Percentiles rank a stretch among this genome's conserved stretches.
These are phyloP conservation scores for Tetramorium bicarinatum DNA, from an alignment of 2,888 invertebrate genomes.

Conservation along the genomic window DNA sequence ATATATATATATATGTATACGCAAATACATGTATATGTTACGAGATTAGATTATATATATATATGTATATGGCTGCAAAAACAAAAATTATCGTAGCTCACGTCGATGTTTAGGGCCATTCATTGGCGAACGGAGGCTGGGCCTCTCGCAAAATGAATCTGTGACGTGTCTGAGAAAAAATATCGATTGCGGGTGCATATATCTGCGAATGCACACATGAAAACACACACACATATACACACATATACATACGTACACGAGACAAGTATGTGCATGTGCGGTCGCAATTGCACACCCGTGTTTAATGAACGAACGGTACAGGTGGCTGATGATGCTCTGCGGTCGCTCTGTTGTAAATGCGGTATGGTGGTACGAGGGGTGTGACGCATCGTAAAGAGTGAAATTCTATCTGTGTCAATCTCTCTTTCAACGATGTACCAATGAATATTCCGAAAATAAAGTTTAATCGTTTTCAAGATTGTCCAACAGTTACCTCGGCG, in stretches of 20 bases:
- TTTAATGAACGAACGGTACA: constrained; percentile 40
- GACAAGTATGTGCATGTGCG: constrained; percentile 17
- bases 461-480: constrained; percentile 80
- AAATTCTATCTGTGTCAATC: constrained; percentile 77
- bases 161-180: constrained; percentile 58
- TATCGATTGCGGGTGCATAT: constrained; percentile 36
- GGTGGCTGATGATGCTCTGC: constrained; percentile 16
- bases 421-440: constrained; percentile 78
- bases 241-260: not conserved
- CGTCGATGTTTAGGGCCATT: constrained; percentile 63
- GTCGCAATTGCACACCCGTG: constrained; percentile 25
- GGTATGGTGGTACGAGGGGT: constrained; percentile 7
- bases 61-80: constrained; percentile 43
- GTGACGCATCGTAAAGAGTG: constrained; percentile 59
- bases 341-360: constrained; percentile 1
- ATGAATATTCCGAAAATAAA: constrained; percentile 82
- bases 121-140: constrained; percentile 78
- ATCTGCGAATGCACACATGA: constrained; percentile 19
- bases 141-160: constrained; percentile 72
- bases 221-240: not conserved
- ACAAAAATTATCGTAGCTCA: constrained; percentile 38
- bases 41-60: constrained; percentile 59
- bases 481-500: not conserved
- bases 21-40: constrained; percentile 57
- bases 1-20: constrained; percentile 36